Conservation (phyloP, 2,113 vertebrate species). For the human region DNA sequence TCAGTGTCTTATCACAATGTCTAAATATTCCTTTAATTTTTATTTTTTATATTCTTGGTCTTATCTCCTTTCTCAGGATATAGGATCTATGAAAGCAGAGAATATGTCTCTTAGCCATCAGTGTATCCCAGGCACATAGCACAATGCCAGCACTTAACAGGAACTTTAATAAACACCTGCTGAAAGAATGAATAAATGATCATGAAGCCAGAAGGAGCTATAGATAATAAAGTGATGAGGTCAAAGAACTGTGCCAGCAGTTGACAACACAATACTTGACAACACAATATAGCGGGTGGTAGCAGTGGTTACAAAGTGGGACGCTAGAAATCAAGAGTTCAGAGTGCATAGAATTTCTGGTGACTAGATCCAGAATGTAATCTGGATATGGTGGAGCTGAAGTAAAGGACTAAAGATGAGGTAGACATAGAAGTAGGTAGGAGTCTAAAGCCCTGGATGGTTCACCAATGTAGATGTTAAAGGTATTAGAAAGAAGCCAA, state of each 20-base stretch:
- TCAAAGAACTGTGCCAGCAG: neutral
- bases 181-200: neutral
- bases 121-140: neutral
- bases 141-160: neutral
- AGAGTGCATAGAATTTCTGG: neutral
- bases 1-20: conserved; percentile 15
- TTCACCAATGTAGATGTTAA: neutral
- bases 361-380: conserved; percentile 19
- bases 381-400: neutral
- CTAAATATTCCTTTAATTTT: neutral
- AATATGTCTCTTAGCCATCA: conserved; percentile 14
- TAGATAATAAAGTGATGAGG: neutral
- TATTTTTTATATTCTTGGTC: neutral
- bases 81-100: neutral
- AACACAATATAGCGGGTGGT: neutral
- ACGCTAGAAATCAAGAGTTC: neutral
- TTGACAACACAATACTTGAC: neutral
- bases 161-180: conserved; percentile 9
- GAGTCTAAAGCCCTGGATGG: neutral
- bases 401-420: neutral
- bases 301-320: neutral
- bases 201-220: neutral
- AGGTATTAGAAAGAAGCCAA: conserved; percentile 8
- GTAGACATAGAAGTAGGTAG: neutral
- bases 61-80: conserved; percentile 1